Percentiles rank a stretch among this genome's conserved stretches.
Evolutionary conservation across 1,140 invertebrate species (phyloP).

Genomic region (Rhopalosiphum padi): DNA sequence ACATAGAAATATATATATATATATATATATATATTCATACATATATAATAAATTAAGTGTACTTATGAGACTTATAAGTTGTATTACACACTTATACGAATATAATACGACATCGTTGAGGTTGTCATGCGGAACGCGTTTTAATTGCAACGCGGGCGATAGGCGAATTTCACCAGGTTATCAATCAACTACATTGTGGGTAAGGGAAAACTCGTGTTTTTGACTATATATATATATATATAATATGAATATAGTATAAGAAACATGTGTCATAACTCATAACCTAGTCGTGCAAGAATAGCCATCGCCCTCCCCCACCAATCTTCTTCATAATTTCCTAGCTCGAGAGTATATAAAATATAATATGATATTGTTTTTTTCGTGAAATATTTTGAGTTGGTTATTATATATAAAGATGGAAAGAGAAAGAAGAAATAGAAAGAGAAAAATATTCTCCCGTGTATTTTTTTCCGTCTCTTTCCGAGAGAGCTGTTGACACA

Average conservation of each 20-base stretch:
- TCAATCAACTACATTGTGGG: background rate
- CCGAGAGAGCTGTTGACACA: slow-evolving; percentile 50
- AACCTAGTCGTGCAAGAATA: background rate
- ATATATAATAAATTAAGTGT: background rate
- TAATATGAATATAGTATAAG: background rate
- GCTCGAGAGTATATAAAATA: background rate
- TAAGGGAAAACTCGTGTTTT: slow-evolving; percentile 49
- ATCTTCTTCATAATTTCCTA: background rate
- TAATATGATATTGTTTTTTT: slow-evolving; percentile 10
- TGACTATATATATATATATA: background rate
- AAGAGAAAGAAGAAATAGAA: background rate
- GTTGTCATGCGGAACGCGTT: slow-evolving; percentile 23
- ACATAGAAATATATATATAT: background rate
- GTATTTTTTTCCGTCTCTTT: background rate
- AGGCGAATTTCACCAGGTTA: background rate
- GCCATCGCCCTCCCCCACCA: background rate
- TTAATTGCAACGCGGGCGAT: slow-evolving; percentile 6
- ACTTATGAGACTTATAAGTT: background rate
- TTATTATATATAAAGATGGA: background rate
- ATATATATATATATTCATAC: background rate
- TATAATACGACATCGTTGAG: background rate
- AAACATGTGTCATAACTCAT: slow-evolving; percentile 1
- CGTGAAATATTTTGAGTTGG: background rate
- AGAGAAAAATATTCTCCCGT: background rate
- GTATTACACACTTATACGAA: background rate